Conservation (phyloP, 2,113 vertebrate genomes). For the Odocoileus hemionus region DNA sequence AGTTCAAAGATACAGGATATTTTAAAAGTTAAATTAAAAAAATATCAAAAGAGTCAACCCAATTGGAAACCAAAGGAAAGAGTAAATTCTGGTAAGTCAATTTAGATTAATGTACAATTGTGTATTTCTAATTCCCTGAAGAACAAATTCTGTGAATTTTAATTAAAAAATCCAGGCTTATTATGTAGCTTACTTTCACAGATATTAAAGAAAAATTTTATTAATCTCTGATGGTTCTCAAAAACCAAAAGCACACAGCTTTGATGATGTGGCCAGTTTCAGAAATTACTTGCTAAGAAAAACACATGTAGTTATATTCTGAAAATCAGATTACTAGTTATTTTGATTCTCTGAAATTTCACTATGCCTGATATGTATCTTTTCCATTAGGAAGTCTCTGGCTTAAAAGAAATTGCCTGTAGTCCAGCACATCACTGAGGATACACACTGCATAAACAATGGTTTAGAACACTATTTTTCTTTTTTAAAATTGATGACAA, state of each 20-base stretch:
- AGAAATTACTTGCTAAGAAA: slow-evolving; percentile 19
- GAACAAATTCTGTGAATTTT: not conserved
- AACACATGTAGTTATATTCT: not conserved
- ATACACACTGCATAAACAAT: not conserved
- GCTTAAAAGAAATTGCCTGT: slow-evolving; percentile 3
- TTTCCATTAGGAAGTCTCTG: slow-evolving; percentile 9
- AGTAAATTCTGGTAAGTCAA: not conserved
- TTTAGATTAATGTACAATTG: not conserved
- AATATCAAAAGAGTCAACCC: not conserved
- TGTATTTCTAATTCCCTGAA: not conserved
- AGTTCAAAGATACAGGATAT: not conserved
- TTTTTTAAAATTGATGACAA: slow-evolving; percentile 39
- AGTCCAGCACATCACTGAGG: not conserved
- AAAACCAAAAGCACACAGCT: not conserved
- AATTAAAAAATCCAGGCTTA: not conserved
- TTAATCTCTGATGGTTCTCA: not conserved
- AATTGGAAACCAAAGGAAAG: not conserved
- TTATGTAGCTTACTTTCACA: not conserved
- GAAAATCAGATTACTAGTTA: not conserved
- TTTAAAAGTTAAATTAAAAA: not conserved
- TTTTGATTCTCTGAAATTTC: not conserved
- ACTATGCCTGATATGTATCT: not conserved
- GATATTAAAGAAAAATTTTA: not conserved
- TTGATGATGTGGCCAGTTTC: not conserved
- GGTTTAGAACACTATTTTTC: not conserved